phyloP scores from a whole-genome alignment of 2,888 invertebrate genomes.

The Ophion ventricosus region DNA sequence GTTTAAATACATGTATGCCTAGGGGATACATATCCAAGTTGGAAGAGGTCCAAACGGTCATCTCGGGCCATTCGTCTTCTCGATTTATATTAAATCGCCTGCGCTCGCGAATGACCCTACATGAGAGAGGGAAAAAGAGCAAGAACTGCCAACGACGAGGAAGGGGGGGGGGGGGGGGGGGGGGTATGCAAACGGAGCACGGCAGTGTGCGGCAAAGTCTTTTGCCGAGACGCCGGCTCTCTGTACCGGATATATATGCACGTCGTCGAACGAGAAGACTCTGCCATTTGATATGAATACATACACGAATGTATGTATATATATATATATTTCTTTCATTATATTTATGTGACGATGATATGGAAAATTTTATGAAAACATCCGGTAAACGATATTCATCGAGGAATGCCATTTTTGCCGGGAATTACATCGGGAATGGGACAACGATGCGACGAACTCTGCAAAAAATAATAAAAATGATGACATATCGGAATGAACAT shows the following conservation, averaged over 20 bases:
- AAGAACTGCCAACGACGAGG: not conserved
- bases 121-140: slow-evolving; percentile 54
- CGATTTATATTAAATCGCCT: slow-evolving; percentile 81
- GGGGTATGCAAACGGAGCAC: slow-evolving; percentile 24
- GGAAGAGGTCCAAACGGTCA: slow-evolving; percentile 75
- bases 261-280: slow-evolving; percentile 30
- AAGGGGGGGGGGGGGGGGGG: slow-evolving; percentile 14
- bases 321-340: not conserved
- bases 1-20: slow-evolving; percentile 81
- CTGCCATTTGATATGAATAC: slow-evolving; percentile 29
- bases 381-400: not conserved
- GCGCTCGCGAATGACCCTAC: slow-evolving; percentile 75
- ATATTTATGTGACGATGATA: slow-evolving; percentile 24
- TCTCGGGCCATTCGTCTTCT: slow-evolving; percentile 81
- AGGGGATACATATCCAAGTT: slow-evolving; percentile 77
- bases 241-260: slow-evolving; percentile 30
- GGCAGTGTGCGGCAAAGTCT: slow-evolving; percentile 48
- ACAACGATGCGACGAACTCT: not conserved
- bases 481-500: not conserved
- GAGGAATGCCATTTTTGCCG: not conserved
- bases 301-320: not conserved
- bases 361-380: slow-evolving; percentile 27
- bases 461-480: not conserved
- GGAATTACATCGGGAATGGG: not conserved
- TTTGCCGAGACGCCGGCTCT: slow-evolving; percentile 45